These are phyloP conservation scores for Orcinus orca DNA, from an alignment of 2,113 vertebrate species.

Conservation along the genomic window DNA sequence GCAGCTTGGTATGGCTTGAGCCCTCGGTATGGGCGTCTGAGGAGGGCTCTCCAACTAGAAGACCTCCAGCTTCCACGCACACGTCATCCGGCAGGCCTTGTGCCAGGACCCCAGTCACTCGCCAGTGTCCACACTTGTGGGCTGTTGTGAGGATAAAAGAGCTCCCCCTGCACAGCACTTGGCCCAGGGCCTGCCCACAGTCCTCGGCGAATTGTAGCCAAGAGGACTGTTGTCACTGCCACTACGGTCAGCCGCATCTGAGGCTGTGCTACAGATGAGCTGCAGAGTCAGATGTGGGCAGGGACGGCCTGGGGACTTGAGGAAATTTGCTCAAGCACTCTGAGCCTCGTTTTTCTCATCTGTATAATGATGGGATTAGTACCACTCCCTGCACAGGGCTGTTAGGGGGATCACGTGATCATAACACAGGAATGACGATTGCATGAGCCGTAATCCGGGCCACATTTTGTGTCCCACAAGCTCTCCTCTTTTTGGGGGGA, in stretches of 20 bases:
- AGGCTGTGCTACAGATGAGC: accelerated
- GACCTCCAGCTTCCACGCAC: accelerated
- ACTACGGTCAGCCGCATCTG: accelerated
- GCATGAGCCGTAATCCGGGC: not conserved
- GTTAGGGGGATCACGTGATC: too few relatives aligned
- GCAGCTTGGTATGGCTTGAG: not conserved
- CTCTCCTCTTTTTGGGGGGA: not conserved
- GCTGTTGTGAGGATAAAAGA: too few relatives aligned
- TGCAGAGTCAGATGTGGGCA: accelerated
- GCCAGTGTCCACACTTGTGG: accelerated
- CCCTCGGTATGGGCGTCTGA: accelerated
- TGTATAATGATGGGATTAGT: not conserved
- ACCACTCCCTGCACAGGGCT: accelerated
- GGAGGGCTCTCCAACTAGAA: not conserved
- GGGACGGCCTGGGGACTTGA: not conserved
- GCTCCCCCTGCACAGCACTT: not conserved
- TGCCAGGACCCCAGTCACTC: accelerated
- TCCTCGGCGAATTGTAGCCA: not conserved
- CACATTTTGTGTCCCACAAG: not conserved
- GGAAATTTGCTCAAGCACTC: not conserved
- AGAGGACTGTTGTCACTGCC: accelerated
- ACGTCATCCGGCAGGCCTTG: accelerated
- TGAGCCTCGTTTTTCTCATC: not conserved
- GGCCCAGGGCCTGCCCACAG: not conserved
- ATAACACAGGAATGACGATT: not conserved